phyloP scores from a whole-genome alignment of 92 coral and sea anemone species.

The Porites rus region DNA sequence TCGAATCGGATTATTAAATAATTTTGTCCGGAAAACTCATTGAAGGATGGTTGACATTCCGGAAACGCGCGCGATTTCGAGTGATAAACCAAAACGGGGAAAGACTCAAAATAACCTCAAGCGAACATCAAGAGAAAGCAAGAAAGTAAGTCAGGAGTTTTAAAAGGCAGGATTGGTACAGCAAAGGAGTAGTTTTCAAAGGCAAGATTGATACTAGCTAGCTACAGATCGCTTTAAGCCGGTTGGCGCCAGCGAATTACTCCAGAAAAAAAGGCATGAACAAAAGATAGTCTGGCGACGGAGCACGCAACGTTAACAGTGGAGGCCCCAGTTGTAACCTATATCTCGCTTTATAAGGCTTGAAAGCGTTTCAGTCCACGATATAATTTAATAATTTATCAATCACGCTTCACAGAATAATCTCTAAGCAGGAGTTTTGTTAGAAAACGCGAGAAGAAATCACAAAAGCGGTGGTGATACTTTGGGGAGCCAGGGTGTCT shows the following conservation, averaged over 20 bases:
- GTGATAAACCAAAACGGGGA: background rate
- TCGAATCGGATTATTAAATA: background rate
- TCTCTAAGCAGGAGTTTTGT: background rate
- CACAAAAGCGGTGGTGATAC: background rate
- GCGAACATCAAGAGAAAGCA: too few species aligned
- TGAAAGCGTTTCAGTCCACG: background rate
- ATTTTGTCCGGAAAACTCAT: background rate
- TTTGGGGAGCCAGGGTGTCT: conserved; percentile 18
- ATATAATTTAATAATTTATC: background rate
- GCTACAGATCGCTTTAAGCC: background rate
- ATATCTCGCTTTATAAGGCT: background rate
- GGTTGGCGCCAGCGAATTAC: background rate
- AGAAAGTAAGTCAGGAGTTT: background rate
- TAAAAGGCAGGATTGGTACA: background rate
- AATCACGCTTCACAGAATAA: background rate
- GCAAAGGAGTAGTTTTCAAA: background rate
- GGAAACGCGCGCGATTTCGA: background rate
- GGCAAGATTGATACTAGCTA: background rate
- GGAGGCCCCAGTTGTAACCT: background rate
- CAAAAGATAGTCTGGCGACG: background rate
- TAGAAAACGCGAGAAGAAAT: background rate
- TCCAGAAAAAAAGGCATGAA: background rate
- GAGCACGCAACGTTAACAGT: too few species aligned
- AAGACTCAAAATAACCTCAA: background rate
- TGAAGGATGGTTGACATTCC: background rate